Evolutionary conservation across 2,888 invertebrate species (phyloP).

Genomic region (Cosmia pyralina): DNA sequence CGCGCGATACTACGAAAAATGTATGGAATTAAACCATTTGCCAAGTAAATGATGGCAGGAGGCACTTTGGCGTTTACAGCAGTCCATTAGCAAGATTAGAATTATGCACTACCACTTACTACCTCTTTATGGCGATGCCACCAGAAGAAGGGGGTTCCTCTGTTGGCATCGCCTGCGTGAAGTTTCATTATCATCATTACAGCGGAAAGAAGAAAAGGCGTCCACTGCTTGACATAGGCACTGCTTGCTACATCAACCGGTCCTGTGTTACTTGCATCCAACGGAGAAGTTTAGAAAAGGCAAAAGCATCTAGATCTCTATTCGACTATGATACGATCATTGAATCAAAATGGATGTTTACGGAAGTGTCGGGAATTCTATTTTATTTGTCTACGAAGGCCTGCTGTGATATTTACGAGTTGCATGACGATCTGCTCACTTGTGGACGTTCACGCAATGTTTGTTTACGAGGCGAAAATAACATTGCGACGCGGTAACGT

Average conservation of each 20-base stretch:
- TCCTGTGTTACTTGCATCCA: too few species aligned
- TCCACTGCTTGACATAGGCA: too few species aligned
- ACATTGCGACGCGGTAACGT: constrained; percentile 1
- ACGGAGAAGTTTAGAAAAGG: too few species aligned
- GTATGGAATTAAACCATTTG: background rate
- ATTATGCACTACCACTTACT: too few species aligned
- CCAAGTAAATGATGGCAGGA: background rate
- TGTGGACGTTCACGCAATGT: constrained; percentile 33
- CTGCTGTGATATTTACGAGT: constrained; percentile 27
- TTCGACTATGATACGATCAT: background rate
- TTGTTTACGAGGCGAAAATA: constrained; percentile 49
- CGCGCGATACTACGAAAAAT: background rate
- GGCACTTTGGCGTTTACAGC: too few species aligned
- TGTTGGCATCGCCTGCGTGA: too few species aligned
- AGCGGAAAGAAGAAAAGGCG: too few species aligned
- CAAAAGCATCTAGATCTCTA: background rate
- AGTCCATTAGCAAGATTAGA: too few species aligned
- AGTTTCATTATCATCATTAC: too few species aligned
- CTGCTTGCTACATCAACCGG: too few species aligned
- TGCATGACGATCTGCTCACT: constrained; percentile 15
- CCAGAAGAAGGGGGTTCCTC: too few species aligned
- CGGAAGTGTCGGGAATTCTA: constrained; percentile 11
- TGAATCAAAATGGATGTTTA: constrained; percentile 10
- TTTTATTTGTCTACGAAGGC: constrained; percentile 29
- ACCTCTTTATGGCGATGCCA: too few species aligned